Conservation (phyloP, 2,888 invertebrate species). For the Eristalis tenax region DNA sequence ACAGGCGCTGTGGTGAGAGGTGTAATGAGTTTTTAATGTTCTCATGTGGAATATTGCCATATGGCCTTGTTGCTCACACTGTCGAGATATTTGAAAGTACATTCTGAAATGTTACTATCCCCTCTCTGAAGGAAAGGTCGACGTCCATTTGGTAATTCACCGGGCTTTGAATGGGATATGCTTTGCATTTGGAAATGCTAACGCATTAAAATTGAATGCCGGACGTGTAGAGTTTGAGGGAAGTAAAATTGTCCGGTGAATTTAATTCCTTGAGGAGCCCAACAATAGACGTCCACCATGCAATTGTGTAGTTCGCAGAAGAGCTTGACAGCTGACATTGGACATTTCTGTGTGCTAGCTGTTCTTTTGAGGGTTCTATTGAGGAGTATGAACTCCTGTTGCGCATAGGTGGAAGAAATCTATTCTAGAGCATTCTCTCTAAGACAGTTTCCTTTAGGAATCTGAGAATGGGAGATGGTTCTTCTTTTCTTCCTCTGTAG, state of each 20-base stretch:
- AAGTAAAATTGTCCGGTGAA: neutral
- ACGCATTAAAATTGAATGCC: neutral
- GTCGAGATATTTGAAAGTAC: conserved; percentile 4
- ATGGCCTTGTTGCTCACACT: conserved; percentile 2
- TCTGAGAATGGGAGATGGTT: too few relatives aligned
- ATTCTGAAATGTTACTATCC: conserved; percentile 14
- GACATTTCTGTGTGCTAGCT: too few relatives aligned
- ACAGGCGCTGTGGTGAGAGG: conserved; percentile 7
- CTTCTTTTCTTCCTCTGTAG: too few relatives aligned
- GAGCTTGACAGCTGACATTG: too few relatives aligned
- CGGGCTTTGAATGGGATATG: neutral
- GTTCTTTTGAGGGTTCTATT: too few relatives aligned
- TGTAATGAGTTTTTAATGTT: conserved; percentile 63
- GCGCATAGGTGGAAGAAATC: too few relatives aligned
- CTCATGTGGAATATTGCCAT: conserved; percentile 36
- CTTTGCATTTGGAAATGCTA: neutral
- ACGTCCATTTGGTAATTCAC: conserved; percentile 11
- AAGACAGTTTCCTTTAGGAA: too few relatives aligned
- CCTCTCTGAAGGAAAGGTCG: neutral
- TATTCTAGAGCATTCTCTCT: too few relatives aligned
- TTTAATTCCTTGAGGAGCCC: neutral
- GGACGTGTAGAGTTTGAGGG: neutral
- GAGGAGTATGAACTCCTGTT: too few relatives aligned
- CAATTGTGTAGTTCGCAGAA: too few relatives aligned
- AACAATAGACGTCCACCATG: neutral